Evolutionary conservation across 2,113 vertebrate species (phyloP), one percentile per base, ranked within the genome.

Genomic region (Polyodon spathula): DNA sequence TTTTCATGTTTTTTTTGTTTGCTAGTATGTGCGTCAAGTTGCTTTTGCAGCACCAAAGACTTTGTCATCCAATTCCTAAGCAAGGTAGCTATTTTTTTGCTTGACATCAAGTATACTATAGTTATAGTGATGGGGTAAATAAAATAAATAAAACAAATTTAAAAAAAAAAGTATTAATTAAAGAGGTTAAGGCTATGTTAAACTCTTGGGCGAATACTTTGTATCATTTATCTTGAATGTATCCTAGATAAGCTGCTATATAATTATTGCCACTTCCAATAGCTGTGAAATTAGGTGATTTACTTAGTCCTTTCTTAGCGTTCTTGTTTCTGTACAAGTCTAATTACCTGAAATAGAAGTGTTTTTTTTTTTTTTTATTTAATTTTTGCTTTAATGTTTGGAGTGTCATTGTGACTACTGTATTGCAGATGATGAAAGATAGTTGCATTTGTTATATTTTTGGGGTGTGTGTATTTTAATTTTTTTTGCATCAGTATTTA

Each of bases 221-320:
- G 90, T 91, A 90, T 95, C 92, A 93, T 97, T 94, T 97, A 93
- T 97, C 92, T 95, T 97, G 95, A 98, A 98, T 98, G 96, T 98
- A 98, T 94, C 86, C 89, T 97, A 98, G 94, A 93, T 94, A 93
- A 97, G 95, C 96, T 98, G 96, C 96, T 98, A 97, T 91, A 92
- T 94, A 91, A 93, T 85, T 89, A 94, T 97, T 93, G 94, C 93
- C 96, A 98, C 94, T 98, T 98, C 92, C 83, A 79, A 95, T 97
- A 95, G 95, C 95, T 98, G 95, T 98, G 96, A 98, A 98, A 92
- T 95, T 94, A 95, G 90, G 90, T 92, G 89, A 92, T 91, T 92
- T 86, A 94, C 87, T 81, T 91, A 88, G 90, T 93, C 93, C 85
- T 86, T 93, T 85, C 82, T 88, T 95, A 93, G 89, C 87, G 83